These are phyloP conservation scores for Umimayanthus kanabou DNA, from an alignment of 92 coral and sea anemone genomes.

Conservation along the genomic window DNA sequence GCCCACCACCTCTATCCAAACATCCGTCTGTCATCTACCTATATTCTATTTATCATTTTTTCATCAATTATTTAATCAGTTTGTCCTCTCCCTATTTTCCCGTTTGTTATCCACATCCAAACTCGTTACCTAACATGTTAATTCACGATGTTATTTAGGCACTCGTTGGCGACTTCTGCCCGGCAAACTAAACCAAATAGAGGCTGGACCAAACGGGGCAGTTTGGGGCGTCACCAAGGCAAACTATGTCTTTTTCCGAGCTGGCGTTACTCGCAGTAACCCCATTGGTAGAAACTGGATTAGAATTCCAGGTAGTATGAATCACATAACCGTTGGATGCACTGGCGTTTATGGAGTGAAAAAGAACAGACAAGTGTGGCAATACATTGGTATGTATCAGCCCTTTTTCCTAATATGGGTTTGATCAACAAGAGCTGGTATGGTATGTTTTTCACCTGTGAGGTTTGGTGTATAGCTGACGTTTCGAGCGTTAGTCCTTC, in stretches of 20 bases:
- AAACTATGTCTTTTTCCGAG: not conserved
- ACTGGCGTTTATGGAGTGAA: slow-evolving; percentile 13
- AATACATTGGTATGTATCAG: not conserved
- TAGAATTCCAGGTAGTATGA: not conserved
- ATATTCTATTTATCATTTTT: too few relatives aligned
- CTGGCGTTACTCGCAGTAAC: not conserved
- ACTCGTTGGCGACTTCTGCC: not conserved
- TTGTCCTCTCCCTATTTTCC: too few relatives aligned
- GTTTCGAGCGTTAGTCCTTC: too few relatives aligned
- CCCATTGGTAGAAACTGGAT: not conserved
- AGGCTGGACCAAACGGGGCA: slow-evolving; percentile 6
- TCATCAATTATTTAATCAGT: too few relatives aligned
- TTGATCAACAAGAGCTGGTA: too few relatives aligned
- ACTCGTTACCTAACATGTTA: too few relatives aligned
- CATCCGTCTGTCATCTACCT: too few relatives aligned
- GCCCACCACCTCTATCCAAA: too few relatives aligned
- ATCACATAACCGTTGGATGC: not conserved
- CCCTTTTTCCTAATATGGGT: too few relatives aligned
- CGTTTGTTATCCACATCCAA: too few relatives aligned
- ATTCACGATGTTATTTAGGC: not conserved
- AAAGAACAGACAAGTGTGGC: not conserved
- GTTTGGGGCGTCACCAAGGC: not conserved
- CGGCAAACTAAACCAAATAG: not conserved
- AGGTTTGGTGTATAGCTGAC: too few relatives aligned
- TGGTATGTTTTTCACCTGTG: too few relatives aligned